Evolutionary conservation across 2,797 vertebrate genomes (phyloP).

Genomic region (Podarcis lilfordi): DNA sequence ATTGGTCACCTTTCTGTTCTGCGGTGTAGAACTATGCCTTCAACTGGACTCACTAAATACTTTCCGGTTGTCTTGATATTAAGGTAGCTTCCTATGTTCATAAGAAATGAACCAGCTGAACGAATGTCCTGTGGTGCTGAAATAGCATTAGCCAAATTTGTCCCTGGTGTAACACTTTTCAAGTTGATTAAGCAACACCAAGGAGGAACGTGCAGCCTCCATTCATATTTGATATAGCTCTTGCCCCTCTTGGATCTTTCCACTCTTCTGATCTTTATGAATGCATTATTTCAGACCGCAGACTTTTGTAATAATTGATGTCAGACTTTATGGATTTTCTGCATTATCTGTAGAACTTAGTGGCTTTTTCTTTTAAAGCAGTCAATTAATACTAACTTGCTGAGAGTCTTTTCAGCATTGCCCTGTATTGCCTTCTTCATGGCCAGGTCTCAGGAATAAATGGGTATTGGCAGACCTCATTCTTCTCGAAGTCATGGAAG

Average conservation of each 20-base stretch:
- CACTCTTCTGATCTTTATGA: conserved; percentile 42
- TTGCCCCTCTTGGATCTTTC: rapidly evolving
- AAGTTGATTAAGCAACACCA: neutral
- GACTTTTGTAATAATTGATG: conserved; percentile 55
- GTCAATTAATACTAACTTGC: conserved; percentile 56
- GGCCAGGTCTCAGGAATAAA: neutral
- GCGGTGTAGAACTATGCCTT: neutral
- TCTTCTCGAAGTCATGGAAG: neutral
- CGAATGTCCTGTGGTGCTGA: conserved; percentile 19
- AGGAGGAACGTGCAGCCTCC: neutral
- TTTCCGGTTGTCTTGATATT: too few species aligned
- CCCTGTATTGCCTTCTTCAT: neutral
- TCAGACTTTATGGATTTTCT: conserved; percentile 63
- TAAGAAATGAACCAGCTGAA: neutral
- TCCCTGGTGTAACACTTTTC: neutral
- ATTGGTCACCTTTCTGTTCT: neutral
- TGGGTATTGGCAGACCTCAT: neutral
- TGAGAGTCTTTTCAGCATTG: conserved; percentile 24
- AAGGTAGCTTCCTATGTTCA: too few species aligned
- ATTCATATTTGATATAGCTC: conserved; percentile 31
- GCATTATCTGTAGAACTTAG: conserved; percentile 50
- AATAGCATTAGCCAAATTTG: conserved; percentile 20
- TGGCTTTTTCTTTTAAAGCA: conserved; percentile 67
- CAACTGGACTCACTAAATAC: too few species aligned
- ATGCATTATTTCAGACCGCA: conserved; percentile 53